phyloP scores from a whole-genome alignment of 35 echinoderm and acorn worm species.

The Heliocidaris tuberculata region DNA sequence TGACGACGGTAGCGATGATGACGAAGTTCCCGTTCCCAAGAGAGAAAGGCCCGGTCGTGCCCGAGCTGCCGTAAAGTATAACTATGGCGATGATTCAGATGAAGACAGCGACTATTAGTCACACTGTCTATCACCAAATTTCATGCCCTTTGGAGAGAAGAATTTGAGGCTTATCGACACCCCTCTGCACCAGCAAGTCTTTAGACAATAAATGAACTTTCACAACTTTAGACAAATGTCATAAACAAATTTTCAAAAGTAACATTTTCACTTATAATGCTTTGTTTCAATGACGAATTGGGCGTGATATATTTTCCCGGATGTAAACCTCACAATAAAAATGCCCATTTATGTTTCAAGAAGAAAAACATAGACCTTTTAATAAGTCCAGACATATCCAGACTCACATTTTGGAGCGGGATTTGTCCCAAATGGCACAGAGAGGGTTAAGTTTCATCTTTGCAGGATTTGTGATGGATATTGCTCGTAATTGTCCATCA shows the following conservation, averaged over 20 bases:
- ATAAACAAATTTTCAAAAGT: background rate
- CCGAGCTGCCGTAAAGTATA: conserved; percentile 71
- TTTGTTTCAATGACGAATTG: too few species aligned
- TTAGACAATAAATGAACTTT: background rate
- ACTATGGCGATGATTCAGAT: conserved; percentile 66
- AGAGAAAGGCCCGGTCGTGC: conserved; percentile 51
- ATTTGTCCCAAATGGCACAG: too few species aligned
- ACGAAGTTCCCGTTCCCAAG: background rate
- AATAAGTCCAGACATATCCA: background rate
- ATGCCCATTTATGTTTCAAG: background rate
- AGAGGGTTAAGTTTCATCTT: background rate
- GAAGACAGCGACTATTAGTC: conserved; percentile 34
- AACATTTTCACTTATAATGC: too few species aligned
- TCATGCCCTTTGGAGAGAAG: background rate
- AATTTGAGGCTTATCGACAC: background rate
- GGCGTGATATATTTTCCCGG: too few species aligned
- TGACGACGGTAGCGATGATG: background rate
- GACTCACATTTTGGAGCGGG: too few species aligned
- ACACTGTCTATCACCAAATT: background rate
- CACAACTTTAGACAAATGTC: background rate
- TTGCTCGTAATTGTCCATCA: too few species aligned
- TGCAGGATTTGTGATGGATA: too few species aligned
- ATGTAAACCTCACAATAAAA: background rate
- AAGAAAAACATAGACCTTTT: background rate
- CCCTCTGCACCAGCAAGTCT: background rate